Evolutionary conservation across 2,797 vertebrate genomes (phyloP).

Genomic region (Heliangelus exortis): DNA sequence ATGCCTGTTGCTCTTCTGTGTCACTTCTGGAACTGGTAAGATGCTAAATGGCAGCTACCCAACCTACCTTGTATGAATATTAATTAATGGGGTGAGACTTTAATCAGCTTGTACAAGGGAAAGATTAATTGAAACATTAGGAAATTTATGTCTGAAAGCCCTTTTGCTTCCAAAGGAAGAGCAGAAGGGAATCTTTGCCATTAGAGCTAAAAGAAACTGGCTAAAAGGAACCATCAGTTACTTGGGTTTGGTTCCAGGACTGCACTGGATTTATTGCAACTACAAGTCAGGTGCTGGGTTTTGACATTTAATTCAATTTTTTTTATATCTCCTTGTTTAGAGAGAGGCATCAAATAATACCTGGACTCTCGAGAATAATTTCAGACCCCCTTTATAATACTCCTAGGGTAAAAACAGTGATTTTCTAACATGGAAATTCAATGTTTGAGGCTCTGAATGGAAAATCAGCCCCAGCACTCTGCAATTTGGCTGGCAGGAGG

Average conservation of each 20-base stretch:
- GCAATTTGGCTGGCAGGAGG: neutral
- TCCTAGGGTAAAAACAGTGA: neutral
- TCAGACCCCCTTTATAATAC: neutral
- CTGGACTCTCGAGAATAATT: neutral
- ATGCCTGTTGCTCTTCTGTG: neutral
- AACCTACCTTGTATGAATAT: accelerated
- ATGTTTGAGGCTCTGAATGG: neutral
- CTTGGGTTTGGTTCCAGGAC: neutral
- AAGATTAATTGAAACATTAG: neutral
- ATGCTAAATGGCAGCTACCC: neutral
- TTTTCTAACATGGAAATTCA: neutral
- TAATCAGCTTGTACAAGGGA: neutral
- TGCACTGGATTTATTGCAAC: conserved; percentile 22
- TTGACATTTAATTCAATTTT: no score
- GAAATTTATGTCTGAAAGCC: neutral
- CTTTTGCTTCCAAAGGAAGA: neutral
- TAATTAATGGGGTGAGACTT: neutral
- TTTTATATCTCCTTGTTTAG: neutral
- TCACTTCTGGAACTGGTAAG: neutral
- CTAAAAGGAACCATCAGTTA: neutral
- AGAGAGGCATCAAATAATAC: neutral
- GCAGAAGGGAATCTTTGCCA: neutral
- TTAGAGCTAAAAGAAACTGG: neutral
- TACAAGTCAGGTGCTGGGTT: conserved; percentile 37
- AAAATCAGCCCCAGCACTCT: neutral